Base-by-base conservation (phyloP, 2,888 invertebrate genomes). In the Mimachlamys varia region DNA sequence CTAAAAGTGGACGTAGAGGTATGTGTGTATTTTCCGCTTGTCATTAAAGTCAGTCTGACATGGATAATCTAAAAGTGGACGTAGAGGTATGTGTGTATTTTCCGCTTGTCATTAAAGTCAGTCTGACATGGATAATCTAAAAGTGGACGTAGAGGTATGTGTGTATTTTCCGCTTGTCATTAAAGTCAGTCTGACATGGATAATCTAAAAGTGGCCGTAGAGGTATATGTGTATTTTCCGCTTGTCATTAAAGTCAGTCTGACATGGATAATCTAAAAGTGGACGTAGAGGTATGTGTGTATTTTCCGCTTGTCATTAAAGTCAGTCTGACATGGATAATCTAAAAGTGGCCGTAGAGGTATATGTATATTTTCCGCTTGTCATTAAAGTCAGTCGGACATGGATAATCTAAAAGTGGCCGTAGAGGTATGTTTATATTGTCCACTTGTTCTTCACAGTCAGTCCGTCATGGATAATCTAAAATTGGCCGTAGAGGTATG, bases 251-350 rank as follows among this genome's bases (percentile, higher is more conserved):
- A 50, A 95, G 94, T 93, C 92, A 93, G 33, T 89, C 90, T n/a
- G 95, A 95, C 91, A 95, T 96, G 95, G 95, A 95, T n/a, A 95
- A 94, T 90, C 90, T 96, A 62, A 96, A 96, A 91, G 89, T 95
- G 17, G 95, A 96, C 88, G 95, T 96, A 49, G 96, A 96, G 95
- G 96, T 96, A 92, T n/a, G n/a, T n/a, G n/a, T n/a, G n/a, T n/a
- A n/a, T n/a, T n/a, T n/a, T n/a, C n/a, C n/a, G n/a, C n/a, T n/a
- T n/a, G n/a, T 12, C 93, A 93, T 19, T 93, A 94, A 50, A 95
- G 94, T 93, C 92, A 93, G 33, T 89, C 90, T n/a, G 95, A 95
- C 91, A 95, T 96, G 95, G 95, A 95, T n/a, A 95, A 94, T 90
- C 90, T 96, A 62, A 96, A 96, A 91, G 89, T 95, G 17, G 95